A percentile compares a stretch with the other conserved stretches of the same genome.
Evolutionary conservation across 2,888 invertebrate species (phyloP).

Genomic region (Lepas anatifera): DNA sequence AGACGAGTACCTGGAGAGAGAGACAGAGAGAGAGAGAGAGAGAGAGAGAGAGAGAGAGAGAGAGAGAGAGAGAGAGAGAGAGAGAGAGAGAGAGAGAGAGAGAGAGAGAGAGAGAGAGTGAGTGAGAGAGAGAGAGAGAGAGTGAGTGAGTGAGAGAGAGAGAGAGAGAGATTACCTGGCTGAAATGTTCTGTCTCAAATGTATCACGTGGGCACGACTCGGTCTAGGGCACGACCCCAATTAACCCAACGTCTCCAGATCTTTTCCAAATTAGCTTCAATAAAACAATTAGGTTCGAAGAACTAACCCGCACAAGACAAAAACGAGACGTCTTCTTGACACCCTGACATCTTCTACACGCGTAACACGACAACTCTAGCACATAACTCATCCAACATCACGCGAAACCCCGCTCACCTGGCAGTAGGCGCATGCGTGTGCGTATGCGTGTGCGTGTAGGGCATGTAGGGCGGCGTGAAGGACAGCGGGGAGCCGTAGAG

Average conservation of each 20-base stretch:
- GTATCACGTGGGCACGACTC: no score
- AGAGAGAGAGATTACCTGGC: constrained; percentile 17
- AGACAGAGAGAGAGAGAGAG: not conserved
- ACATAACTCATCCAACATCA: no score
- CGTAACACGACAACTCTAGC: no score
- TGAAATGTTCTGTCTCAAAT: no score
- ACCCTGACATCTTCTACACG: no score
- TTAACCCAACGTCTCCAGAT: no score
- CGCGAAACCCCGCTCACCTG: not conserved
- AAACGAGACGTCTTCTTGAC: no score
- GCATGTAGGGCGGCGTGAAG: not conserved
- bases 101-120: constrained; percentile 15
- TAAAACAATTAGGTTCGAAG: no score
- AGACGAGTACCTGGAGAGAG: not conserved
- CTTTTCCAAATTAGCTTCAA: no score
- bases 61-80: not conserved
- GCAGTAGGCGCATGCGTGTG: not conserved
- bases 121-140: constrained; percentile 15
- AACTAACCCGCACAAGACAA: no score
- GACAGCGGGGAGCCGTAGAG: not conserved
- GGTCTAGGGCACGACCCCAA: no score
- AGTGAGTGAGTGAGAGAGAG: constrained; percentile 16
- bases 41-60: constrained; percentile 13
- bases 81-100: constrained; percentile 6
- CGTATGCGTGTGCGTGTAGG: constrained; percentile 3